Evolutionary conservation across 2,797 vertebrate genomes (phyloP).

Genomic region (Pagetopsis macropterus): DNA sequence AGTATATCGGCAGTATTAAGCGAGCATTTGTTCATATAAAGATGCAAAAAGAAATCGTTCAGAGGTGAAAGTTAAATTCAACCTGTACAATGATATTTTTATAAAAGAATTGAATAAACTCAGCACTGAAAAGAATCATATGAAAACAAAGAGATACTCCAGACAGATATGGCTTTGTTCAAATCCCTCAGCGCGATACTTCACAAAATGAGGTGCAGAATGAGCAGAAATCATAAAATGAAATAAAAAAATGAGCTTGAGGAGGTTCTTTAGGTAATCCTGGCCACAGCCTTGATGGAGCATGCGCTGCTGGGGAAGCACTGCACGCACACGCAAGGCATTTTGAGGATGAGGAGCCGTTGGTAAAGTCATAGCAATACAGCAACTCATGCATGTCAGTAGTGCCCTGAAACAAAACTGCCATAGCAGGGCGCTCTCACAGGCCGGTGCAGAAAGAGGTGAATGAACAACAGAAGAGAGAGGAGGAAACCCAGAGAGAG

Average conservation of each 20-base stretch:
- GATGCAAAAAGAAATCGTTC: constrained; percentile 49
- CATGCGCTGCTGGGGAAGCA: constrained; percentile 79
- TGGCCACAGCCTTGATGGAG: constrained; percentile 73
- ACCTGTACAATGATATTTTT: constrained; percentile 38
- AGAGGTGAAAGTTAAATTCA: constrained; percentile 41
- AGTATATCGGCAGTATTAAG: constrained; percentile 19
- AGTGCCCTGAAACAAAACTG: constrained; percentile 73
- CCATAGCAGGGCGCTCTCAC: constrained; percentile 76
- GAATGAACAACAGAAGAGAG: constrained; percentile 27
- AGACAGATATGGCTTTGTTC: constrained; percentile 77
- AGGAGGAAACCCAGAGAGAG: constrained; percentile 4
- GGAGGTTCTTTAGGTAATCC: constrained; percentile 83
- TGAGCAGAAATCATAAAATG: constrained; percentile 64
- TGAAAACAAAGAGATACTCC: constrained; percentile 65
- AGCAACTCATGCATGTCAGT: constrained; percentile 82
- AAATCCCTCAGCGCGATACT: constrained; percentile 48
- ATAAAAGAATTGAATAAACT: constrained; percentile 34
- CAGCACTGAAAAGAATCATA: constrained; percentile 30
- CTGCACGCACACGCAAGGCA: constrained; percentile 70
- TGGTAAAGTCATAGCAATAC: constrained; percentile 68
- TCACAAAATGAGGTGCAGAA: constrained; percentile 71
- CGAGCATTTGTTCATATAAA: constrained; percentile 39
- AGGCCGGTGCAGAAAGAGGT: constrained; percentile 73
- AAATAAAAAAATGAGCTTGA: constrained; percentile 68
- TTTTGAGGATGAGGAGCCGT: constrained; percentile 58